A percentile compares a stretch with the other conserved stretches of the same genome.
Conservation (phyloP, 1,140 invertebrate species). For the Lanistes nyassanus region DNA sequence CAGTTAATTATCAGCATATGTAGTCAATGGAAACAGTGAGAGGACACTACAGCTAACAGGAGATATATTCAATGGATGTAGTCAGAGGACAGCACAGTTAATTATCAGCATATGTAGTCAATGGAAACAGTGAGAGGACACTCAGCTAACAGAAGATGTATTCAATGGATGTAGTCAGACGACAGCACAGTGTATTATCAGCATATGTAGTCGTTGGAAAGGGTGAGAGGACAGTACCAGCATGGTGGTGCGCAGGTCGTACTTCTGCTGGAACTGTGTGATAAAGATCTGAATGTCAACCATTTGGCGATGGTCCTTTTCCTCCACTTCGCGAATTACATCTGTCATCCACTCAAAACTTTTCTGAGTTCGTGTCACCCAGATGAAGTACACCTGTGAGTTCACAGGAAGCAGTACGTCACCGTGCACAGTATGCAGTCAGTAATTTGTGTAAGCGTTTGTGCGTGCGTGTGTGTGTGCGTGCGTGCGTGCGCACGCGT, state of each 20-base stretch:
- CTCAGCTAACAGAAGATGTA: not conserved
- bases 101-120: not conserved
- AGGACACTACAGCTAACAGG: no score
- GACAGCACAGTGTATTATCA: not conserved
- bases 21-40: no score
- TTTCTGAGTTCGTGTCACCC: slow-evolving; percentile 98
- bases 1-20: no score
- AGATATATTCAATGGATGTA: no score
- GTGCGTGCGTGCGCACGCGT: no score
- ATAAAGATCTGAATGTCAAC: slow-evolving; percentile 99
- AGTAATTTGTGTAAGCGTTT: no score
- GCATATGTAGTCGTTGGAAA: not conserved
- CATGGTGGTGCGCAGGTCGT: slow-evolving; percentile 98
- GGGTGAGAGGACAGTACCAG: no score
- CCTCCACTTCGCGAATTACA: slow-evolving; percentile 88
- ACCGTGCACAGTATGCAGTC: no score
- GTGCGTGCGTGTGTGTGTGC: no score
- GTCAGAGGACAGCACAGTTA: not conserved
- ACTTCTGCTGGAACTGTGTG: slow-evolving; percentile 99
- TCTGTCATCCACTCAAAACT: slow-evolving; percentile 99
- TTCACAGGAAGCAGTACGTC: no score
- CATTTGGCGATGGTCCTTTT: slow-evolving; percentile 95
- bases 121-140: no score
- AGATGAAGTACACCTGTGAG: slow-evolving; percentile 96
- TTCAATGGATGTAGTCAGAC: not conserved